Evolutionary conservation across 2,888 invertebrate species (phyloP).

Genomic region (Cheilosia urbana): DNA sequence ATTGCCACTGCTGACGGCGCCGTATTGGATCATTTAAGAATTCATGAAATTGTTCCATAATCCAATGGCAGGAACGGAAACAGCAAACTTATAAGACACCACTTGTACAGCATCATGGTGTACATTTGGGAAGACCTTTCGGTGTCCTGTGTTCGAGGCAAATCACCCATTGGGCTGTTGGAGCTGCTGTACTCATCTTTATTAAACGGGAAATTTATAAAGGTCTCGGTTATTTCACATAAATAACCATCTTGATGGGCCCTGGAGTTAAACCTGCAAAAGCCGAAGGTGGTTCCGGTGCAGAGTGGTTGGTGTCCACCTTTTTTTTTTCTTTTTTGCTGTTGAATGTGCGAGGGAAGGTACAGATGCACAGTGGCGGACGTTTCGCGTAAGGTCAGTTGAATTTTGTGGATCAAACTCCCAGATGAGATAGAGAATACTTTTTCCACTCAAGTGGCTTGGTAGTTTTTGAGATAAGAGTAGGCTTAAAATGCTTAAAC

Average conservation of each 20-base stretch:
- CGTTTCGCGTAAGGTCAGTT: neutral
- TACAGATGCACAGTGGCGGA: constrained; percentile 8
- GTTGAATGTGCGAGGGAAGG: constrained; percentile 7
- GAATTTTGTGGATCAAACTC: neutral
- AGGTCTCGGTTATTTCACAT: constrained; percentile 72
- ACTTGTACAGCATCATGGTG: constrained; percentile 62
- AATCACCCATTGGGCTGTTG: constrained; percentile 8
- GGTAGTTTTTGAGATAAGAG: too few relatives aligned
- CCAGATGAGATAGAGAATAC: too few relatives aligned
- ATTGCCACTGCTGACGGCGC: constrained; percentile 44
- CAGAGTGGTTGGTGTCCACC: constrained; percentile 30
- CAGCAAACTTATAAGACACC: constrained; percentile 52
- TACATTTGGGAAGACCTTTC: constrained; percentile 61
- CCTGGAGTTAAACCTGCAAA: constrained; percentile 41
- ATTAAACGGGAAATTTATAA: constrained; percentile 70
- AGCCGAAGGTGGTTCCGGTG: constrained; percentile 40
- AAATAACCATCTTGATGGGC: constrained; percentile 72
- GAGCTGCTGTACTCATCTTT: constrained; percentile 67
- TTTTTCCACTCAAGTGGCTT: too few relatives aligned
- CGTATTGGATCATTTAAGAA: constrained; percentile 72
- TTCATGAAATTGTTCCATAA: constrained; percentile 72
- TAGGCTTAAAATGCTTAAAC: too few relatives aligned
- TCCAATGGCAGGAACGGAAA: constrained; percentile 53
- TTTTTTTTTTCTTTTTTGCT: neutral
- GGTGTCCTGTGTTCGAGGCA: neutral